These are phyloP conservation scores for Thamnophis elegans DNA, from an alignment of 2,797 vertebrate species.

Conservation along the genomic window DNA sequence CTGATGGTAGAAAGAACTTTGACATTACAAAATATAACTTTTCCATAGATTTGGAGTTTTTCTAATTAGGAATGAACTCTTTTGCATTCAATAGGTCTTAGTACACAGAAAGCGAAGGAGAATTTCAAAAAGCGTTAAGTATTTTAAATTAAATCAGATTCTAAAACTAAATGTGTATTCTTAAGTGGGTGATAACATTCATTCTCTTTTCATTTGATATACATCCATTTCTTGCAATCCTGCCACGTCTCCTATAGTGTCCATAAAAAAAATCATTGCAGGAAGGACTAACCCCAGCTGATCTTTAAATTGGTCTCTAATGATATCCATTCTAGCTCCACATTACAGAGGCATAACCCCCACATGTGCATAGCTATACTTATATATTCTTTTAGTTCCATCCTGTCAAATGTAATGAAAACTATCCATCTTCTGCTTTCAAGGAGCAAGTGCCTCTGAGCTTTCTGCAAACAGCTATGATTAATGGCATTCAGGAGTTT, in stretches of 20 bases:
- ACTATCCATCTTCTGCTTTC: constrained; percentile 14
- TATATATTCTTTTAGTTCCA: not conserved
- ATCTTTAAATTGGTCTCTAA: not conserved
- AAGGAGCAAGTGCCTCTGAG: not conserved
- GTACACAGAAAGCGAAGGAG: too few relatives aligned
- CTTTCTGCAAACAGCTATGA: constrained; percentile 7
- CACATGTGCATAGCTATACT: not conserved
- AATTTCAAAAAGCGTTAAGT: not conserved
- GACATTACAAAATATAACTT: not conserved
- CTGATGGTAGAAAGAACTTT: not conserved
- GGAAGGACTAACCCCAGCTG: not conserved
- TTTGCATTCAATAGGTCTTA: not conserved
- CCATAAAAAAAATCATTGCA: not conserved
- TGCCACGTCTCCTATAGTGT: not conserved
- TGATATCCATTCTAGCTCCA: not conserved
- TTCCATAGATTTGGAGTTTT: not conserved
- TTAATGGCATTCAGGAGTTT: constrained; percentile 4
- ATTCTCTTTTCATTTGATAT: not conserved
- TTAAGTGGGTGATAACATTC: not conserved
- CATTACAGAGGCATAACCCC: not conserved
- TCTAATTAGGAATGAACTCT: not conserved
- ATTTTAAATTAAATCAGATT: constrained; percentile 1
- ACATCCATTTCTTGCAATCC: not conserved
- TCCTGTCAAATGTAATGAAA: constrained; percentile 20
- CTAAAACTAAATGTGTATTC: not conserved